Base-by-base conservation (phyloP, 2,888 invertebrate species). In the Allygus modestus region DNA sequence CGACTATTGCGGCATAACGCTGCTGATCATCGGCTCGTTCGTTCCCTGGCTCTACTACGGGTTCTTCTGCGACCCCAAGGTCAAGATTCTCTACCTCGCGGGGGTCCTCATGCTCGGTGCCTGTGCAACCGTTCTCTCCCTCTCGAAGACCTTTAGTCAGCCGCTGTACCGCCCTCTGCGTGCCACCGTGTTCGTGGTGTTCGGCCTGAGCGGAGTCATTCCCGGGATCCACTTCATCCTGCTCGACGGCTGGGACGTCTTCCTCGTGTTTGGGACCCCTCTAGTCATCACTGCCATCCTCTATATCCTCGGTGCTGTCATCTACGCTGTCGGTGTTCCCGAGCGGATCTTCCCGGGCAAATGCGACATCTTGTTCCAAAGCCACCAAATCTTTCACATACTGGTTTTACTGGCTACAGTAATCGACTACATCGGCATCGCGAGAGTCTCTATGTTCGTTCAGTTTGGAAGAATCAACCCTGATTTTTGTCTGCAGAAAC, bases 1-100 rank as follows among this genome's bases (percentile, higher is more conserved):
- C 90, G 99, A 99, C 91, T 99, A 99, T 91, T 99, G 99, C 91
- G 99, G 99, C 85, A 99, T 99, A 89, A 98, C 99, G 17, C 92
- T 99, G 90, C 93, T 99, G 85, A 99, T 99, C 86, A 98, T 99
- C 96, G 99, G 99, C 75, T 99, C 99, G 69, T 99, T 99, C 92
- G 98, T 99, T 87, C 99, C 99, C 46, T 99, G 99, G 99, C 93
- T 99, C 43, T 99, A 99, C 91, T 99, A 99, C 91, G 98, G 98
- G 89, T 99, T 99, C 92, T 99, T 99, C 92, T 99, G 99, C 91
- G 97, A 98, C 90, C 96, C 97, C 90, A 95, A 96, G 90, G 97
- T 97, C 26, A 98, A 98, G 91, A 93, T 97, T 84, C 96, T 98
- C 89, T 97, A 99, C 92, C 91, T 99, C 89, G 95, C 95, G 88